Base-by-base conservation (phyloP, 2,888 invertebrate genomes). In the Phrixothrix hirtus region DNA sequence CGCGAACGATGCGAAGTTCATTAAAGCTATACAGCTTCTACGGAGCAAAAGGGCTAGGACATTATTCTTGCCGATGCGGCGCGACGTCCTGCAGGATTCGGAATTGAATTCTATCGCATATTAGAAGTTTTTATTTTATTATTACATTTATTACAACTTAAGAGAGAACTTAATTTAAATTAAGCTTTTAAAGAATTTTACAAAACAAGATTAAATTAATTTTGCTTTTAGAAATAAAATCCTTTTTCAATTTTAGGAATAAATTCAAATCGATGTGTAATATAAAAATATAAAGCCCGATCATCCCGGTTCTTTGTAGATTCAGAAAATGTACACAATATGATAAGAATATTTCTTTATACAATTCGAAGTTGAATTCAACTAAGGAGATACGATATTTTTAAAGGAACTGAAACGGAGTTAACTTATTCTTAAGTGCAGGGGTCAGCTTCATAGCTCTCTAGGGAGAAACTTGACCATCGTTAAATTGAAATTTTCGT, bases 1-100 rank as follows among this genome's bases (percentile, higher is more conserved):
- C 69, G 66, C 60, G 62, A 67, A 70, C 68, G 71, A 70, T 67
- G 63, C 67, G 60, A 60, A 62, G 64, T 71, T 71, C 70, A 71
- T 71, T 71, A 69, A 66, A 62, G 59, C 59, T 58, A 58, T 62
- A 58, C 47, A 60, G 51, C 39, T 39, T 42, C 37, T 44, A 54
- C 51, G 52, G 50, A 54, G 42, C 37, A 51, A 52, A 46, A 46
- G 35, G 55, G 50, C 39, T 49, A 46, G 37, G 57, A 60, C 49
- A 52, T 45, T 45, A 42, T 46, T 47, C 46, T 47, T 37, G 32
- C 13, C 27, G 2, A 16, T 16, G 34, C 15, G 14, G 14, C 16
- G 34, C 15, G 4, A 7, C 7, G 35, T 21, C 2, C 11, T 15
- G 15, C 36, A 21, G 36, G 21, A 21, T 21, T 21, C 3, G 21